Conservation (phyloP, 1,140 invertebrate genomes). For the Bactericera cockerelli region DNA sequence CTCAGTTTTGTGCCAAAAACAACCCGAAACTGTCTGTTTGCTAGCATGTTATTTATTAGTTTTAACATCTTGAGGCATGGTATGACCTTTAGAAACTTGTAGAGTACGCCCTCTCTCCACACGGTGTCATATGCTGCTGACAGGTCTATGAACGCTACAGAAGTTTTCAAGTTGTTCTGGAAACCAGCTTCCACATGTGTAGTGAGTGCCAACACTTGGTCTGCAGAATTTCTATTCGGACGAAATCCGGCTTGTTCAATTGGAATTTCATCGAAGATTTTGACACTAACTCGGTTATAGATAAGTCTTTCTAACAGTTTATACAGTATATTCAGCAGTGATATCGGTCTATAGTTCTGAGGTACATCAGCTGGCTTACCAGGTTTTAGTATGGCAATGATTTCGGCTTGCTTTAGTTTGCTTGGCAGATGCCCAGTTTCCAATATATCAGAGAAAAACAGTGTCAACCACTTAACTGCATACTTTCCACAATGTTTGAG, state of each 20-base stretch:
- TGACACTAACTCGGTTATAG: background rate
- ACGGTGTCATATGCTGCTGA: conserved; percentile 8
- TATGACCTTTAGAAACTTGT: conserved; percentile 12
- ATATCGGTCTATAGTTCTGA: background rate
- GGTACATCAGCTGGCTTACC: conserved; percentile 1
- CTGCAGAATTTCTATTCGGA: background rate
- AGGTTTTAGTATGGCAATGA: background rate
- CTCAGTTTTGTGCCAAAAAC: background rate
- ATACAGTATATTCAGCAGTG: background rate
- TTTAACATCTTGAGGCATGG: conserved; percentile 9
- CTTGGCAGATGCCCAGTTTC: background rate
- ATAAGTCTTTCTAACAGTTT: conserved; percentile 1
- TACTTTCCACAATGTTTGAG: background rate
- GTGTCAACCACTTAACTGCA: background rate
- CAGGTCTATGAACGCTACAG: background rate
- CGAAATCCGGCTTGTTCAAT: conserved; percentile 14
- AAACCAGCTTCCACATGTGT: conserved; percentile 1
- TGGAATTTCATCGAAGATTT: background rate
- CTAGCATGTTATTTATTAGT: conserved; percentile 13
- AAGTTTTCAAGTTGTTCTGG: background rate
- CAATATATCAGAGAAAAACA: background rate
- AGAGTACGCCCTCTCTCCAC: conserved; percentile 7
- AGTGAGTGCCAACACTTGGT: conserved; percentile 3
- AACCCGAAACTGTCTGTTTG: conserved; percentile 7
- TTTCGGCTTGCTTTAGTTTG: background rate